These are phyloP conservation scores for Matsumurasca onukii DNA, from an alignment of 1,140 invertebrate genomes.

Conservation along the genomic window DNA sequence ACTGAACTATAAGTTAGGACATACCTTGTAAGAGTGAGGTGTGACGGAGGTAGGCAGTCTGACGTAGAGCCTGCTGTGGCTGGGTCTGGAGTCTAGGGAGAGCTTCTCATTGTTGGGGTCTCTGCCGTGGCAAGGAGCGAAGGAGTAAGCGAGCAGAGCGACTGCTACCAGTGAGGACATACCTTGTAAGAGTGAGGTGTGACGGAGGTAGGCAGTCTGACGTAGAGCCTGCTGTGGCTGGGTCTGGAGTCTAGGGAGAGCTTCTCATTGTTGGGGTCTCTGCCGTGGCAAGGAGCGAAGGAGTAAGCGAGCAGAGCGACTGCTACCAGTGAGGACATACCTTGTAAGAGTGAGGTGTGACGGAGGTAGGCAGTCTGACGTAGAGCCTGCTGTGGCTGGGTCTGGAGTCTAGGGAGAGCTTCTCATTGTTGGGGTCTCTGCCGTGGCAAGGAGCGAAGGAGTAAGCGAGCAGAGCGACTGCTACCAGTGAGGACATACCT, in stretches of 20 bases:
- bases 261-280: not conserved
- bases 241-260: not conserved
- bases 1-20: too few species aligned
- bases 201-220: slow-evolving; percentile 65
- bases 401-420: not conserved
- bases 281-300: slow-evolving; percentile 5
- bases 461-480: slow-evolving; percentile 22
- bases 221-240: slow-evolving; percentile 46
- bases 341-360: slow-evolving; percentile 67
- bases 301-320: slow-evolving; percentile 24
- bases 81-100: not conserved
- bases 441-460: slow-evolving; percentile 12
- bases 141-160: slow-evolving; percentile 22
- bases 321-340: not conserved
- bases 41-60: slow-evolving; percentile 63
- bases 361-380: slow-evolving; percentile 64
- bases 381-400: slow-evolving; percentile 41
- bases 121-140: slow-evolving; percentile 3
- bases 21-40: slow-evolving; percentile 63
- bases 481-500: slow-evolving; percentile 38
- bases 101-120: not conserved
- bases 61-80: slow-evolving; percentile 50
- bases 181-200: slow-evolving; percentile 52
- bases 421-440: too few species aligned
- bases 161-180: slow-evolving; percentile 5